Evolutionary conservation across 2,113 vertebrate species (phyloP), one percentile per base, ranked within the genome.

Genomic region (Corynorhinus townsendii): DNA sequence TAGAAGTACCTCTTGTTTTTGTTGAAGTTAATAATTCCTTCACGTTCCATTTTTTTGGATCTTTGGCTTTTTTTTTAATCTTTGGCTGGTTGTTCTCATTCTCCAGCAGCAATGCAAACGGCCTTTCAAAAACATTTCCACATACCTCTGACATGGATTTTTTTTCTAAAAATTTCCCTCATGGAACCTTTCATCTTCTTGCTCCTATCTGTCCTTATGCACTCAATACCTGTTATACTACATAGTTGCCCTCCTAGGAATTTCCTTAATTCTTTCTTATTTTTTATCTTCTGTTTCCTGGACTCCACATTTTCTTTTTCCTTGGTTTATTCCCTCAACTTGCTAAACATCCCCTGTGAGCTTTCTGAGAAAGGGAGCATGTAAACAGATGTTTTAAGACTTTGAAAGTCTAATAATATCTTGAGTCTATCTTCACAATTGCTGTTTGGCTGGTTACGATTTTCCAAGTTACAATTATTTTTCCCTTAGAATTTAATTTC

Each of bases 341-440:
- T 86, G 19, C 72, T 92, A 62, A 82, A 80, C 38, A 75, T 77
- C 3, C 33, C 30, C 26, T 49, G 85, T 52, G 52, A 84, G 33
- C 19, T 92, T 88, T 94, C 68, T 95, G 83, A 91, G 86, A 80
- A 69, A 80, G 68, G 33, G 45, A 33, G 8, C 17, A 5, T 94
- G 49, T 49, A 45, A 71, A 40, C 66, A 64, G 47, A n/a, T 76
- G 38, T 86, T 90, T 77, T 77, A 75, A 87, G 83, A 79, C 54
- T 91, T 91, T 89, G 59, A 91, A 93, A 93, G 28, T 72, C 15
- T 87, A n/a, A 49, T 54, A 24, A 15, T 86, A 33, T 68, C 22
- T 92, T 64, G 17, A 73, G 64, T 92, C 12, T 17, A 0, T 80
- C 35, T 80, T 95, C 56, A 69, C 5, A 56, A 28, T 87, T 87